phyloP scores from a whole-genome alignment of 2,797 vertebrate species.

The Hoplostethus atlanticus region DNA sequence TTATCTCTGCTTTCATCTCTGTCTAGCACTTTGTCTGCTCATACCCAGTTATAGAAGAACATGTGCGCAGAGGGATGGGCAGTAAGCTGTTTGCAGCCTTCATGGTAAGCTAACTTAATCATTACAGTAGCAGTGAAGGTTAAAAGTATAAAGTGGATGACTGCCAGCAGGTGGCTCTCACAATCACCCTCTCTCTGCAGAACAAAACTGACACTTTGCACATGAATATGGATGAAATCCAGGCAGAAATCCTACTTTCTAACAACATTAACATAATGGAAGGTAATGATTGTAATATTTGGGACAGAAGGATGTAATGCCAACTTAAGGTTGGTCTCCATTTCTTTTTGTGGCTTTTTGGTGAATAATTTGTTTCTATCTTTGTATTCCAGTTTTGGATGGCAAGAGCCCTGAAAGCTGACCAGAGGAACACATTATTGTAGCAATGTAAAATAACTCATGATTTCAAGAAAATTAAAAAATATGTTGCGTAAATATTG shows the following conservation, averaged over 20 bases:
- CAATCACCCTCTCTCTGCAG: conserved; percentile 66
- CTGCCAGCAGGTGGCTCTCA: background rate
- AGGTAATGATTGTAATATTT: conserved; percentile 53
- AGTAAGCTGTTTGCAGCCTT: conserved; percentile 83
- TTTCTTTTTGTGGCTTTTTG: background rate
- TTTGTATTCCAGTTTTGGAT: conserved; percentile 2
- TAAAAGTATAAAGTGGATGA: background rate
- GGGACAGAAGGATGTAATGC: too few species aligned
- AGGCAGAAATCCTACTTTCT: conserved; percentile 81
- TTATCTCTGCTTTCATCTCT: conserved; percentile 20
- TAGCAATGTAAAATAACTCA: too few species aligned
- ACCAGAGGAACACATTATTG: too few species aligned
- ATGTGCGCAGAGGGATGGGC: conserved; percentile 80
- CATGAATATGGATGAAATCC: conserved; percentile 80
- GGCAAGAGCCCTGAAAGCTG: background rate
- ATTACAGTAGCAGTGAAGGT: background rate
- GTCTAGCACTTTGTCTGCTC: conserved; percentile 84
- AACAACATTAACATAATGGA: conserved; percentile 68
- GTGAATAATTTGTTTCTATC: background rate
- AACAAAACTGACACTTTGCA: conserved; percentile 81
- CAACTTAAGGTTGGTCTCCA: background rate
- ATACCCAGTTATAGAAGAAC: conserved; percentile 80
- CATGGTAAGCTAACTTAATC: conserved; percentile 74
- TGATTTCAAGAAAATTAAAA: too few species aligned
- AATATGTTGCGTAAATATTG: too few species aligned